Evolutionary conservation across 2,113 vertebrate species (phyloP).

Genomic region (Melanerpes formicivorus): DNA sequence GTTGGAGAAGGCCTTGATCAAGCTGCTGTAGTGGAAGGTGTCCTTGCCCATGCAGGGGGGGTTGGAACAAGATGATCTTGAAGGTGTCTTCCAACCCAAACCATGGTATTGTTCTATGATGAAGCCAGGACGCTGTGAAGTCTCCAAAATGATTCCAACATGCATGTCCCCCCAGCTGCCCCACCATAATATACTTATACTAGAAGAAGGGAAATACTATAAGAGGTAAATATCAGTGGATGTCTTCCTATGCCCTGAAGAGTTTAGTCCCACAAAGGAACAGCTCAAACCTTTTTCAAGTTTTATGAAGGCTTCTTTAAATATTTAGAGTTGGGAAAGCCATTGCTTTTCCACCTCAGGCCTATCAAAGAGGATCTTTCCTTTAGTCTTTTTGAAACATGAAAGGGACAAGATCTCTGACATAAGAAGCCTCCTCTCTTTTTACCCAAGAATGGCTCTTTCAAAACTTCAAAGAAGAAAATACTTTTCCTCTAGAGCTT

Average conservation of each 20-base stretch:
- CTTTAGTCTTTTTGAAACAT: constrained; percentile 62
- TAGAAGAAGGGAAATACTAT: constrained; percentile 49
- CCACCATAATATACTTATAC: constrained; percentile 21
- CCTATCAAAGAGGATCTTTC: constrained; percentile 50
- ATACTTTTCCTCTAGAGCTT: constrained; percentile 16
- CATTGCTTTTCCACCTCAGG: constrained; percentile 39
- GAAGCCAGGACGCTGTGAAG: neutral
- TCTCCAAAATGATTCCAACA: constrained; percentile 36
- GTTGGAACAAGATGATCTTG: too few species aligned
- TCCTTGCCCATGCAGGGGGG: too few species aligned
- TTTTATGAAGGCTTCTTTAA: constrained; percentile 61
- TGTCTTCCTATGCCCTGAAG: constrained; percentile 26
- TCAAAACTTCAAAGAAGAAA: constrained; percentile 57
- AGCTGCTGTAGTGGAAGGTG: too few species aligned
- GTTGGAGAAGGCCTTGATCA: too few species aligned
- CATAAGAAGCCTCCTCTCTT: constrained; percentile 26
- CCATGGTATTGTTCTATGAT: neutral
- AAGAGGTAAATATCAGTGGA: constrained; percentile 48
- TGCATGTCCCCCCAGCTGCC: too few species aligned
- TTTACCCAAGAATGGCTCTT: constrained; percentile 26
- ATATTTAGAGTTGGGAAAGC: constrained; percentile 68
- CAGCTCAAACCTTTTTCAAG: constrained; percentile 56
- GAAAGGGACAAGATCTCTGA: constrained; percentile 45
- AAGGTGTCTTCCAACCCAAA: too few species aligned
- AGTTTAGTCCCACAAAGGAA: constrained; percentile 53